Conservation (phyloP, 1,140 invertebrate genomes). For the Fopius arisanus region DNA sequence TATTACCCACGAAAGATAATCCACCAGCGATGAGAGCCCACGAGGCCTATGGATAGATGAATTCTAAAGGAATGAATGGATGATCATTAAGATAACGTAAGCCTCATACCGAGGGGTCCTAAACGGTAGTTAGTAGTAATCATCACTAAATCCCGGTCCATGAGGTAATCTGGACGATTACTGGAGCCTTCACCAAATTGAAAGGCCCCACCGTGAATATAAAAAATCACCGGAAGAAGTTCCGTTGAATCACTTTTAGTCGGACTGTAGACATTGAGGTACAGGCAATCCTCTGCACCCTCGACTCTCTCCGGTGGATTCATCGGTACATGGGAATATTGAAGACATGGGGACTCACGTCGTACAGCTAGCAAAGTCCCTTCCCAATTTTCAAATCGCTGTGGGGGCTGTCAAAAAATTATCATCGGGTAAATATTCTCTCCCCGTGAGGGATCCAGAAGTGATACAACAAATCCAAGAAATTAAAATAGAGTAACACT, state of each 20-base stretch:
- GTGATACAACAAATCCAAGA: no score
- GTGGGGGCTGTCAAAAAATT: conserved; percentile 32
- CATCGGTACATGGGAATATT: conserved; percentile 30
- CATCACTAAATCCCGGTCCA: conserved; percentile 67
- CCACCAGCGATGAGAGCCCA: background rate
- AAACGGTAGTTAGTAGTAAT: conserved; percentile 70
- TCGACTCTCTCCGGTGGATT: conserved; percentile 31
- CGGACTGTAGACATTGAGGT: conserved; percentile 66
- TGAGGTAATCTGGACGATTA: conserved; percentile 64
- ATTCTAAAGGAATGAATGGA: background rate
- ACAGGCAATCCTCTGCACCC: conserved; percentile 66
- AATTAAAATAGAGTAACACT: no score
- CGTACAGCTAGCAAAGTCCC: conserved; percentile 43
- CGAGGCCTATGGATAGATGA: no score
- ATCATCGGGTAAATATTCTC: no score
- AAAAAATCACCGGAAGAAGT: conserved; percentile 38
- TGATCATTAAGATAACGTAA: background rate
- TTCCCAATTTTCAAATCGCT: conserved; percentile 42
- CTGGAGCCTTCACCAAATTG: conserved; percentile 47
- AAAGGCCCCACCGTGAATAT: conserved; percentile 45
- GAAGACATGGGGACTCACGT: conserved; percentile 44
- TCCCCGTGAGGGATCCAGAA: no score
- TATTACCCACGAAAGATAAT: no score
- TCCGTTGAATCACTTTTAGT: conserved; percentile 12
- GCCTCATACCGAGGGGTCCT: conserved; percentile 62